phyloP scores from a whole-genome alignment of 2,888 invertebrate genomes.

The Eulithis testata region DNA sequence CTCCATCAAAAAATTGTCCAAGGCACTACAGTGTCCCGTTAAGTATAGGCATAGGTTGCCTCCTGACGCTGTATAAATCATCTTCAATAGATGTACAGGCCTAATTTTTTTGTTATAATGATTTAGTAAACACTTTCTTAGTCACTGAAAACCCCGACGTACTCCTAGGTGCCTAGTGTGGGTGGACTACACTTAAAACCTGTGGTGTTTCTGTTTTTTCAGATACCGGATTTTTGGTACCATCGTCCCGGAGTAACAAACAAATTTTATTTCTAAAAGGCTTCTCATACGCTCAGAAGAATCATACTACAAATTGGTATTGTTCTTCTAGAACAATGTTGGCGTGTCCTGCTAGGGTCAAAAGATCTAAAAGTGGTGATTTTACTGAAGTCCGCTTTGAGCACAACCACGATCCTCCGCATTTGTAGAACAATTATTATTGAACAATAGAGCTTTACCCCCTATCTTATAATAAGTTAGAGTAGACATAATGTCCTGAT shows the following conservation, averaged over 20 bases:
- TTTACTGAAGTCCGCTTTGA: not conserved
- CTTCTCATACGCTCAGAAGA: constrained; percentile 58
- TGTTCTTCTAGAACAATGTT: constrained; percentile 51
- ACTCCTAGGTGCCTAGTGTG: not conserved
- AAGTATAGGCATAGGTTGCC: no score
- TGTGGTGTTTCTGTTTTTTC: constrained; percentile 15
- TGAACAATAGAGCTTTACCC: no score
- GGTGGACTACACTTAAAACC: not conserved
- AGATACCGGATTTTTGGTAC: constrained; percentile 33
- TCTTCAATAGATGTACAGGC: no score
- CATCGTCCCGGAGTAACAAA: constrained; percentile 51
- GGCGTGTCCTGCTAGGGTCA: constrained; percentile 16
- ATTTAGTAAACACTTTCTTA: not conserved
- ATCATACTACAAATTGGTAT: constrained; percentile 51
- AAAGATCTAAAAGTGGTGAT: not conserved
- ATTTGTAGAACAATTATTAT: not conserved
- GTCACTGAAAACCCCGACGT: not conserved
- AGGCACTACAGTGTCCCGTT: no score
- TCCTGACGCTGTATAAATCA: no score
- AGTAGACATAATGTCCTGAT: no score
- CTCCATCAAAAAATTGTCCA: no score
- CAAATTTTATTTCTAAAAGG: constrained; percentile 52
- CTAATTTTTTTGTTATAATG: no score
- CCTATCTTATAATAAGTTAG: no score
- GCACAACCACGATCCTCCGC: constrained; percentile 1